Base-by-base conservation (phyloP, 2,113 vertebrate genomes). In the Dicerorhinus sumatrensis region DNA sequence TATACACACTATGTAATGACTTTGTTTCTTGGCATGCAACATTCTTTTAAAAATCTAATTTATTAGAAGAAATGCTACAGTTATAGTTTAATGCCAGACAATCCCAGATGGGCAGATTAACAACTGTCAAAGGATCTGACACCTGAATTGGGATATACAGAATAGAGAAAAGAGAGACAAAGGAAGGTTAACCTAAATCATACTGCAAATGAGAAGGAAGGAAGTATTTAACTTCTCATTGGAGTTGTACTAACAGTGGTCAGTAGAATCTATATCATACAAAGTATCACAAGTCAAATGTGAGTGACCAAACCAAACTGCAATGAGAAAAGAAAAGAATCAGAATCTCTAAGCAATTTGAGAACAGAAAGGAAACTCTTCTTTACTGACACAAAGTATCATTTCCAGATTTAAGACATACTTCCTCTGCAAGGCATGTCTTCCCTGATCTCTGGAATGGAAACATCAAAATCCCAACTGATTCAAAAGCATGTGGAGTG, bases 11-110 rank as follows among this genome's bases (percentile, higher is more conserved):
- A 81, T 80, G 91, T 96, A 96, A 96, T 72, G 82, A 92, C 76
- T 94, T 83, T 86, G 93, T 56, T 97, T 75, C 51, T 72, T 91
- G 95, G 94, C 54, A 98, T 93, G 86, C 48, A 94, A 82, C 18
- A 29, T 67, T 93, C 87, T 90, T 85, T 73, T 86, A 83, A 86
- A 97, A 97, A 96, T 86, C 70, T 94, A 93, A 96, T 95, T 96
- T 96, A 96, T 97, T 96, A 90, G 65, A 91, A 90, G 91, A 94
- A 94, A 97, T 92, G 80, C 6, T 84, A 93, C 33, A 69, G 54
- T 36, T 69, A 82, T 3, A 95, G 67, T 46, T 97, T 88, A 70
- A 82, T 94, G 90, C 75, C 62, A 89, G 96, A 96, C 6, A 62
- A 85, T 92, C 54, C 95, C 70, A 92, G 76, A 80, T n/a, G 79